Evolutionary conservation across 92 coral and sea anemone genomes (phyloP).

Genomic region (Phymanthus crucifer): DNA sequence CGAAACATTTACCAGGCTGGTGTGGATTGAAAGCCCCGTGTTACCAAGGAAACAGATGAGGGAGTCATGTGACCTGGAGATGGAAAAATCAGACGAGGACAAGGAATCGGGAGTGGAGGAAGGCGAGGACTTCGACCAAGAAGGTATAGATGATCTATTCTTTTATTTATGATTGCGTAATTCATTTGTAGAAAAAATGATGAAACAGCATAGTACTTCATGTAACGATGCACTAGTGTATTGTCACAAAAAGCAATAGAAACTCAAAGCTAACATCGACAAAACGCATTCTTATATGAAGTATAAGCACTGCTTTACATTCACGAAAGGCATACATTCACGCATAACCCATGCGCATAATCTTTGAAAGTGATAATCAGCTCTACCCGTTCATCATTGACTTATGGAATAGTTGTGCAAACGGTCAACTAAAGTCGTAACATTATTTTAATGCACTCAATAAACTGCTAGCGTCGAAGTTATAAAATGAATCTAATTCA

Average conservation of each 20-base stretch:
- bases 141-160: constrained; percentile 14
- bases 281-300: no score
- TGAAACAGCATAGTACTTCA: neutral
- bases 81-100: constrained; percentile 39
- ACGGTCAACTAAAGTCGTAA: no score
- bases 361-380: no score
- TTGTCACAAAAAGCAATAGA: neutral
- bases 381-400: no score
- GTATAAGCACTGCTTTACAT: no score
- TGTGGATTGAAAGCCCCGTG: constrained; percentile 96
- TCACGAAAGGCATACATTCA: no score
- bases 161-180: neutral
- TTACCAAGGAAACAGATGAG: constrained; percentile 58
- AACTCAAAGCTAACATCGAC: neutral
- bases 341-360: no score
- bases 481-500: no score
- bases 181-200: neutral
- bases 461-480: no score
- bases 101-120: constrained; percentile 52
- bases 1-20: constrained; percentile 89
- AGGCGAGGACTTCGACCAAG: constrained; percentile 38
- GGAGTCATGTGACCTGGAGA: constrained; percentile 24
- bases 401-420: no score
- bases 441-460: no score
- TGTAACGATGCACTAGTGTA: neutral